phyloP scores from a whole-genome alignment of 2,888 invertebrate genomes.

The Harpalus rufipes region DNA sequence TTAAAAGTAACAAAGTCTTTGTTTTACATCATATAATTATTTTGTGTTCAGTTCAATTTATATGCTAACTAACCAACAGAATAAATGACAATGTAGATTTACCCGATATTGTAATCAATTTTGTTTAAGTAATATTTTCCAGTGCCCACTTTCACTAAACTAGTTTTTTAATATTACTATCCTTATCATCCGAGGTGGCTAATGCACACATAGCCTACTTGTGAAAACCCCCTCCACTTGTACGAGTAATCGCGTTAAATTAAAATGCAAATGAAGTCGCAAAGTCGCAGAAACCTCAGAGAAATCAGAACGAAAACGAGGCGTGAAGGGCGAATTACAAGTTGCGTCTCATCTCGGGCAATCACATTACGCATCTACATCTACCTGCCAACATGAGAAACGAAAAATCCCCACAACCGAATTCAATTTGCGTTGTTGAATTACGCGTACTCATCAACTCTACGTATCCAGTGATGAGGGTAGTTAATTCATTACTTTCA shows the following conservation, averaged over 20 bases:
- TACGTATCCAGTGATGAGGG: slow-evolving; percentile 32
- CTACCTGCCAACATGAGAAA: background rate
- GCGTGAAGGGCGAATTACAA: slow-evolving; percentile 40
- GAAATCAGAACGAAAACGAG: slow-evolving; percentile 43
- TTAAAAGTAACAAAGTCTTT: no score
- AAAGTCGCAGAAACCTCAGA: slow-evolving; percentile 28
- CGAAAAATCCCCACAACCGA: background rate
- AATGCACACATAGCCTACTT: background rate
- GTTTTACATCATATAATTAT: no score
- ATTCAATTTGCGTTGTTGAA: slow-evolving; percentile 35
- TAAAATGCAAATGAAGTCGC: slow-evolving; percentile 50
- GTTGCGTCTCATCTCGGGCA: slow-evolving; percentile 10
- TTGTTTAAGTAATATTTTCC: no score
- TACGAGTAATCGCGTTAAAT: slow-evolving; percentile 33
- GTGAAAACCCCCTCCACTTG: background rate
- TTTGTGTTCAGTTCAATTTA: no score
- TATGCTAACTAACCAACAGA: no score
- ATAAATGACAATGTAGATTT: no score
- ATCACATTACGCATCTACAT: slow-evolving; percentile 25
- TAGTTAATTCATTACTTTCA: slow-evolving; percentile 40
- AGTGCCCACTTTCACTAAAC: no score
- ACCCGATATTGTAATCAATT: no score
- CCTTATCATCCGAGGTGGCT: no score
- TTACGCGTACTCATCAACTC: slow-evolving; percentile 22
- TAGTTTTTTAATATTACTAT: no score